Evolutionary conservation across 2,113 vertebrate species (phyloP).

Genomic region (Propithecus coquereli): DNA sequence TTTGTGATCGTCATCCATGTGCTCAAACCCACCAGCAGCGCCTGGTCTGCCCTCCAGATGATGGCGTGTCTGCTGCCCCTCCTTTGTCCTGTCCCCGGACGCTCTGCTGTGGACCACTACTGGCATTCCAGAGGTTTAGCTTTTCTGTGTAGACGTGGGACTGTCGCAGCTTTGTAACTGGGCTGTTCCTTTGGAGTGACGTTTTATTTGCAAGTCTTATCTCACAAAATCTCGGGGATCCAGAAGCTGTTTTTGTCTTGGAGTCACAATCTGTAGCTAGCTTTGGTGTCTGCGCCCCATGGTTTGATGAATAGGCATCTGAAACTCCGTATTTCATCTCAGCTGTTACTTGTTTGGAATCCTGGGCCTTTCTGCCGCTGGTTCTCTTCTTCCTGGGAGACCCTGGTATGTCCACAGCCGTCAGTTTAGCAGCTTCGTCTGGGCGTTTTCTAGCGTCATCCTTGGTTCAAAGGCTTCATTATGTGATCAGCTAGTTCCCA

Average conservation of each 20-base stretch:
- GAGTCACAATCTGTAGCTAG: background rate
- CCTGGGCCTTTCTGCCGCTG: background rate
- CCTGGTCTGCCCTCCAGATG: fast-evolving
- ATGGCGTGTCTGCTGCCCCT: fast-evolving
- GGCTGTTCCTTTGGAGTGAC: background rate
- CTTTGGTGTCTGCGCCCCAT: background rate
- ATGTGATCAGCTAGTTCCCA: background rate
- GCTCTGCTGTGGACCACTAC: background rate
- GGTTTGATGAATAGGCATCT: background rate
- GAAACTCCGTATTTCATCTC: background rate
- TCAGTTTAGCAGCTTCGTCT: background rate
- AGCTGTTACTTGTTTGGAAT: background rate
- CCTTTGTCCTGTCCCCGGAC: background rate
- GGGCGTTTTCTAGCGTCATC: background rate
- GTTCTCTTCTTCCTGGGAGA: background rate
- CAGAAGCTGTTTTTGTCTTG: background rate
- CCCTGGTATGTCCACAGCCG: background rate
- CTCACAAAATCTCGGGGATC: background rate
- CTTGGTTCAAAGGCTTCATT: background rate
- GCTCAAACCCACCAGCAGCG: background rate
- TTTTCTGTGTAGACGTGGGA: background rate
- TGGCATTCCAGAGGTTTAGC: background rate
- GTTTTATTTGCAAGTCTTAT: background rate
- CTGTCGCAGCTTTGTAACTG: background rate
- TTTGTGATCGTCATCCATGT: background rate